A percentile compares a stretch with the other conserved stretches of the same genome.
Evolutionary conservation across 2,888 invertebrate genomes (phyloP).

Genomic region (Allophyes oxyacanthae): DNA sequence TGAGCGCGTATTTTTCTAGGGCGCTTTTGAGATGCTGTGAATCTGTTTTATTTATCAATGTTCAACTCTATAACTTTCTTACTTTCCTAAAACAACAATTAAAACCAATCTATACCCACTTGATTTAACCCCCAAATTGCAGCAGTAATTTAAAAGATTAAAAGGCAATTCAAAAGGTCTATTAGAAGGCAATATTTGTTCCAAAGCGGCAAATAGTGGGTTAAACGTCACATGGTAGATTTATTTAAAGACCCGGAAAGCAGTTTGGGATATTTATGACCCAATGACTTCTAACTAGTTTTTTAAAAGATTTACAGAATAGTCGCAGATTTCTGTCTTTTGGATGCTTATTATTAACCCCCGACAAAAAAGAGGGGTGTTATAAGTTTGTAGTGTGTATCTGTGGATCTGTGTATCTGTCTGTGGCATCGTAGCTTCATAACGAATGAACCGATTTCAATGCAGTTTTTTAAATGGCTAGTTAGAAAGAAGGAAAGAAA

Average conservation of each 20-base stretch:
- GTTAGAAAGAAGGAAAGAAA: no score
- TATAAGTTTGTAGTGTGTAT: no score
- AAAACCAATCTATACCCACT: neutral
- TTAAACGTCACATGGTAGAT: conserved; percentile 38
- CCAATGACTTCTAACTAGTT: conserved; percentile 30
- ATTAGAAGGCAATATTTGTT: conserved; percentile 39
- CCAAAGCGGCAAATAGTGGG: conserved; percentile 26
- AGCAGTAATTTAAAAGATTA: conserved; percentile 50
- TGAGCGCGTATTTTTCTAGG: no score
- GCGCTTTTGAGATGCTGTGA: no score
- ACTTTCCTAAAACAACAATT: no score
- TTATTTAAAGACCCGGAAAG: conserved; percentile 44
- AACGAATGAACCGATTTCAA: no score
- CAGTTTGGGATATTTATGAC: conserved; percentile 45
- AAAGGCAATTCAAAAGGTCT: conserved; percentile 46
- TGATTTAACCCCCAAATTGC: conserved; percentile 18
- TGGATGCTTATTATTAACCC: neutral
- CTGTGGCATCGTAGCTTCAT: no score
- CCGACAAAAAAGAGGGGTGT: no score
- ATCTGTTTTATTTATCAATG: no score
- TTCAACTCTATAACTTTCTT: no score
- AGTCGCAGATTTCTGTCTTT: neutral
- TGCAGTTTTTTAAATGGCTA: no score
- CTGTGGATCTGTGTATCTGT: no score
- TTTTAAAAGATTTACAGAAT: conserved; percentile 19